A percentile compares a stretch with the other conserved stretches of the same genome.
Evolutionary conservation across 2,888 invertebrate species (phyloP).

Genomic region (Ditula angustiorana): DNA sequence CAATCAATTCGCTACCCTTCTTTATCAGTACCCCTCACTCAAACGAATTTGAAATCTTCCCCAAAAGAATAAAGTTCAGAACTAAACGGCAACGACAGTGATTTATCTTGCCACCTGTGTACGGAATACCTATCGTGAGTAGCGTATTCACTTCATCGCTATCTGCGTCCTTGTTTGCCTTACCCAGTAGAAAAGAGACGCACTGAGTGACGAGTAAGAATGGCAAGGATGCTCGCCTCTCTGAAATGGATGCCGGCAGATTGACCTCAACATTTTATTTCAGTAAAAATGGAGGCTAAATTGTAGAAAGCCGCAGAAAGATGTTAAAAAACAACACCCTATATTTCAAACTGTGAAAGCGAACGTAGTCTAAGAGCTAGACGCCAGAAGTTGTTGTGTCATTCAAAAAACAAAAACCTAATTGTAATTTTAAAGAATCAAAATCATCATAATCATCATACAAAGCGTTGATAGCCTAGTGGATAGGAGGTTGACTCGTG

Average conservation of each 20-base stretch:
- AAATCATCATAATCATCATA: too few species aligned
- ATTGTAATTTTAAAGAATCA: too few species aligned
- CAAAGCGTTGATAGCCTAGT: too few species aligned
- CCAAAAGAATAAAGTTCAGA: background rate
- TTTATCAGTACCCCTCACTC: background rate
- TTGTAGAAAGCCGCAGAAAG: background rate
- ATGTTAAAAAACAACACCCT: background rate
- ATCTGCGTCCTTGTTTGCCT: background rate
- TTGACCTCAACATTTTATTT: background rate
- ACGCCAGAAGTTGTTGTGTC: too few species aligned
- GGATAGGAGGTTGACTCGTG: too few species aligned
- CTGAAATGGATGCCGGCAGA: background rate
- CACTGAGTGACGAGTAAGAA: background rate
- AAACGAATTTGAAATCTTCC: background rate
- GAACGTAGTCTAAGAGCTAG: constrained; percentile 7
- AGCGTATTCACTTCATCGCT: background rate
- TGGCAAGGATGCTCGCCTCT: background rate
- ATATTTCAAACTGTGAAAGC: constrained; percentile 2
- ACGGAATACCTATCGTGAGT: background rate
- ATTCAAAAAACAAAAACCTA: too few species aligned
- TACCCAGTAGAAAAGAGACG: background rate
- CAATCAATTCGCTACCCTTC: background rate
- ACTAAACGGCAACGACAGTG: background rate
- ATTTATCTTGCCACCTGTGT: background rate
- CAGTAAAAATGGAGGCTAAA: background rate